Evolutionary conservation across 2,888 invertebrate genomes (phyloP), one percentile per base, ranked within the genome.

Genomic region (Caenorhabditis angaria): DNA sequence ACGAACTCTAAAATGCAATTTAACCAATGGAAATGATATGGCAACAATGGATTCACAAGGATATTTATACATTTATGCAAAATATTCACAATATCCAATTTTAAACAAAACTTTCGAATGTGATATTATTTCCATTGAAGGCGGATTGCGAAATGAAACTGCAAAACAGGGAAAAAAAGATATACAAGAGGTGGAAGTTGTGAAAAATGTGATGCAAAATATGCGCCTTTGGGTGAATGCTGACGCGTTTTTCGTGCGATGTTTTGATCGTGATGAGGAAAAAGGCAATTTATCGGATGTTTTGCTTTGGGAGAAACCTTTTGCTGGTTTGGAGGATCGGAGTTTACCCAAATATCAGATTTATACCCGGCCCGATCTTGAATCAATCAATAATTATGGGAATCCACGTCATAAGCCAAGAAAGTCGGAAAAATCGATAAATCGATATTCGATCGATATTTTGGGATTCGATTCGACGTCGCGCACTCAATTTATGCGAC

Each of bases 401-500:
- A n/a, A n/a, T n/a, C n/a, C n/a, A n/a, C n/a, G n/a, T n/a, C n/a
- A n/a, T n/a, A n/a, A n/a, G n/a, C n/a, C n/a, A n/a, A n/a, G n/a
- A n/a, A 20, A 58, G 1, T 29, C 32, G 3, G 66, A 71, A 8
- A 54, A n/a, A n/a, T n/a, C n/a, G n/a, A n/a, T n/a, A n/a, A n/a
- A n/a, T n/a, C n/a, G 73, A 56, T 68, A 72, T 29, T 78, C 78
- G 0, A 53, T 78, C 20, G 78, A 78, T 61, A 76, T 76, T 61
- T 61, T 78, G 14, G 78, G 73, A 32, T 68, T 82, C 56, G 82
- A 82, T 56, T 74, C 74, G 28, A 80, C 81, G 14, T 70, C 84
- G 1, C 63, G 78, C n/a, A 80, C 76, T 35, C 82, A 83, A 71
- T 85, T 85, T 53, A 64, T 77, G 50, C 71, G 85, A 55, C 85